Conservation (phyloP, 1,140 invertebrate species). For the Antheraea pernyi region DNA sequence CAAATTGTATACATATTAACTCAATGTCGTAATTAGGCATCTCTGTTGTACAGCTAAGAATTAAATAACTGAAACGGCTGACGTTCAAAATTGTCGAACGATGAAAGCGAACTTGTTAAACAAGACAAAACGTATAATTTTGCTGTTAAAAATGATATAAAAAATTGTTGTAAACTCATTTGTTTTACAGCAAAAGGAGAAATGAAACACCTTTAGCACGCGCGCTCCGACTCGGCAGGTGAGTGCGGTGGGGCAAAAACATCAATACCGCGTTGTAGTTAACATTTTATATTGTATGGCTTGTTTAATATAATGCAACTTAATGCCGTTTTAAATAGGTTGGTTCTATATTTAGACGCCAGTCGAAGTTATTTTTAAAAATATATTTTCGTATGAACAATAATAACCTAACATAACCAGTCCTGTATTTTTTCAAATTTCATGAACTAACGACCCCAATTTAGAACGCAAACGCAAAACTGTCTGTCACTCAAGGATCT, state of each 20-base stretch:
- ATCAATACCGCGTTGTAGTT: background rate
- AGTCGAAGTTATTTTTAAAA: background rate
- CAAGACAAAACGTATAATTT: slow-evolving; percentile 3
- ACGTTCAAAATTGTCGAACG: background rate
- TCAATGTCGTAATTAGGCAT: background rate
- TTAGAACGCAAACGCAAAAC: too few species aligned
- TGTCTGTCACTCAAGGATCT: too few species aligned
- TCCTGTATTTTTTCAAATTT: too few species aligned
- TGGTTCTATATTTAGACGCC: background rate
- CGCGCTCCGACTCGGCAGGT: background rate
- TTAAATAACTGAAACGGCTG: background rate
- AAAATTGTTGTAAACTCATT: background rate
- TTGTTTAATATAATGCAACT: background rate
- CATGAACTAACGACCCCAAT: too few species aligned
- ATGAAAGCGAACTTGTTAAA: slow-evolving; percentile 4
- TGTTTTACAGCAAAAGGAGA: background rate
- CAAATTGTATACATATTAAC: background rate
- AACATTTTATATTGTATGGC: slow-evolving; percentile 1
- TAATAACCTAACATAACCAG: background rate
- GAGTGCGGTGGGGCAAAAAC: background rate
- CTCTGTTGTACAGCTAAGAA: background rate
- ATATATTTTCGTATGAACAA: background rate
- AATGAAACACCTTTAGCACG: background rate
- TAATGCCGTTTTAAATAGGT: background rate
- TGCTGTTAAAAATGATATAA: background rate